Evolutionary conservation across 2,113 vertebrate species (phyloP).

Genomic region (Gnathonemus echidnorhynchus): DNA sequence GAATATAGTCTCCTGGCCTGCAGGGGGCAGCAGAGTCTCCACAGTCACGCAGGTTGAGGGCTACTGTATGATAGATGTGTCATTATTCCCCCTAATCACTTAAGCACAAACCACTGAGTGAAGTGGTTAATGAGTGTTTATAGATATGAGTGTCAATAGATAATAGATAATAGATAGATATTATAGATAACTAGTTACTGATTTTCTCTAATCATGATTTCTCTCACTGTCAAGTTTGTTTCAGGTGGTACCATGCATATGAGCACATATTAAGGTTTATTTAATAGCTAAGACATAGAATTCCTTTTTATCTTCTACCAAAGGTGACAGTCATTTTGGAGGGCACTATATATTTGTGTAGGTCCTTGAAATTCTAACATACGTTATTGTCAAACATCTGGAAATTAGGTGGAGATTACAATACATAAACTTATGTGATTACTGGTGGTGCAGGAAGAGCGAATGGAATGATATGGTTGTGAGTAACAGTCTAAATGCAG

Average conservation of each 20-base stretch:
- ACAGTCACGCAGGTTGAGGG: slow-evolving; percentile 58
- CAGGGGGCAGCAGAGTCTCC: slow-evolving; percentile 47
- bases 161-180: too few species aligned
- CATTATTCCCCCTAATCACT: neutral
- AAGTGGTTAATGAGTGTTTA: neutral
- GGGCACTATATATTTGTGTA: neutral
- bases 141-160: neutral
- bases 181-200: neutral
- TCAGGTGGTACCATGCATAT: neutral
- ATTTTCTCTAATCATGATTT: neutral
- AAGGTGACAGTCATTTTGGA: neutral
- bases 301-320: neutral
- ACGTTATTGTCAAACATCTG: neutral
- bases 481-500: neutral
- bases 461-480: neutral
- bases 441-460: neutral
- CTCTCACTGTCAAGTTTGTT: neutral
- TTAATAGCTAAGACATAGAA: neutral
- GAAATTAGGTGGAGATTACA: neutral
- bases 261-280: neutral
- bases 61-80: slow-evolving; percentile 49
- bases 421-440: neutral
- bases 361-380: neutral
- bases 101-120: neutral
- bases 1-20: slow-evolving; percentile 42